Evolutionary conservation across 1,140 invertebrate genomes (phyloP), one percentile per base, ranked within the genome.

Genomic region (Drosophila ambigua): DNA sequence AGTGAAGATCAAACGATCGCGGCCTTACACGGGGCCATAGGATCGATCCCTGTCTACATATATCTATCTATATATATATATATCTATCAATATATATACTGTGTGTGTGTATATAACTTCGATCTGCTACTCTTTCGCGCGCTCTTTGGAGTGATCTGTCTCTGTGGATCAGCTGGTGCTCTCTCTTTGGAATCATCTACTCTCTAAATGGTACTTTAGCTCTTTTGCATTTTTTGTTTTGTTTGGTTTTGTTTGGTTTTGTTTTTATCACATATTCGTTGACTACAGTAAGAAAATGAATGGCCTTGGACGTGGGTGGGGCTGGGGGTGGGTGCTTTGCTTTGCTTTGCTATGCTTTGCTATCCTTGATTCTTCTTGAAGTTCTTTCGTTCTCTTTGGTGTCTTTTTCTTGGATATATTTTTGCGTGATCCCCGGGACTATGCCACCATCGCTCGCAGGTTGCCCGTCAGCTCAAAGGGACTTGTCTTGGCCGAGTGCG

Each of bases 401-500:
- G 77, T 85, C 74, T 77, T 89, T 76, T 69, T 46, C 49, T 64
- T 63, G 68, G 67, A 52, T 41, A 50, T 39, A 39, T 39, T 50
- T 50, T 13, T 5, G 20, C 35, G 35, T 11, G 41, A 8, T 6
- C 20, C 9, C 11, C 9, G 28, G 6, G 11, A 15, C 68, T 90
- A 91, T 49, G 91, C 91, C 35, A 92, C 79, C 53, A 92, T 91
- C 45, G 91, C 87, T 62, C 23, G 23, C 23, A 90, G 92, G 44
- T 88, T 92, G 44, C 90, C 72, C n/a, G 91, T 91, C 58, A 92
- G 71, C 55, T 92, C 91, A 16, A 92, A 92, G 31, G 91, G 91
- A 77, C 91, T 92, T 48, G 91, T 92, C 52, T 92, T 92, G 15
- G 77, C 77, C 69, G 90, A 91, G 75, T 92, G 90, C 52, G 90